Conservation (phyloP, 2,113 vertebrate species). For the Grammomys dolichurus region DNA sequence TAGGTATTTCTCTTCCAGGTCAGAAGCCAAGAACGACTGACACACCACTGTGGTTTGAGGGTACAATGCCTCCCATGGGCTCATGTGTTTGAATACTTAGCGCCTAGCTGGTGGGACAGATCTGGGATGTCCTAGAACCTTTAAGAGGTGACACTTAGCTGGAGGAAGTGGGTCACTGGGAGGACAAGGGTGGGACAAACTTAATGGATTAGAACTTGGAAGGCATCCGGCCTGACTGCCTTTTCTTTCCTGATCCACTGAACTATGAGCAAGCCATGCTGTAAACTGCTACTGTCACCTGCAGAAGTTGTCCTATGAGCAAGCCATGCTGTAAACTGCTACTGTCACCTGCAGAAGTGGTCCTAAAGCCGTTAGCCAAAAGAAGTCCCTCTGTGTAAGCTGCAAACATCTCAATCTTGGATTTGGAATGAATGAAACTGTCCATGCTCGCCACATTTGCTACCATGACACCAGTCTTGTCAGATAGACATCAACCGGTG, state of each 20-base stretch:
- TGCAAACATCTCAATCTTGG: background rate
- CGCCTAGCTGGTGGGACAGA: background rate
- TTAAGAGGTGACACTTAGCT: background rate
- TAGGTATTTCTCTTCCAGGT: background rate
- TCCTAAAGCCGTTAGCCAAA: background rate
- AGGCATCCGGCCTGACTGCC: background rate
- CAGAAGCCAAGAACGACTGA: background rate
- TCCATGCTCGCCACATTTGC: background rate
- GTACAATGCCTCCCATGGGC: background rate
- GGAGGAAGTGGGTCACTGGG: background rate
- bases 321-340: background rate
- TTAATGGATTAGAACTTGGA: background rate
- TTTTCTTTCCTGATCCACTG: background rate
- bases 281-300: background rate
- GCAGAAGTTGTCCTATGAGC: no score
- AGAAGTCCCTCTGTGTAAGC: background rate
- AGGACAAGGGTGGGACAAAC: background rate
- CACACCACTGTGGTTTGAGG: background rate
- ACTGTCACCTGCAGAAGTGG: background rate
- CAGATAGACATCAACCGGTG: background rate
- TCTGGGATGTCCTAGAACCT: background rate
- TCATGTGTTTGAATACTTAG: background rate
- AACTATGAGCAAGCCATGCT: background rate
- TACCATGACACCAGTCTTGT: background rate
- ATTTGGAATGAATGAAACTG: background rate